A percentile compares a stretch with the other conserved stretches of the same genome.
phyloP scores from a whole-genome alignment of 1,140 invertebrate genomes.

The Hylyphantes graminicola region DNA sequence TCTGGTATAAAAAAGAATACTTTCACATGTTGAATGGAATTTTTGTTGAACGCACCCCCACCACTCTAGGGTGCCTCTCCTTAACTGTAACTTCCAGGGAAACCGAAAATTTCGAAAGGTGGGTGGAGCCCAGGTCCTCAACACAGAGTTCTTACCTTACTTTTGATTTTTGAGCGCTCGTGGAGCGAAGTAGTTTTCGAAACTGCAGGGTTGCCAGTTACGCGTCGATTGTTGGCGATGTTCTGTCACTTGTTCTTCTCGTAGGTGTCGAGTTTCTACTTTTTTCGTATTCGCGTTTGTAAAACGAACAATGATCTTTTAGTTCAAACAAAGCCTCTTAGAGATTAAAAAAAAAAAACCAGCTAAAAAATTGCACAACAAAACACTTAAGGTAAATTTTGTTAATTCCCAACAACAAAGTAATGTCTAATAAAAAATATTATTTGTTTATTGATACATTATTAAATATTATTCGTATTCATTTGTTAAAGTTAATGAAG shows the following conservation, averaged over 20 bases:
- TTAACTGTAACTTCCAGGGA: background rate
- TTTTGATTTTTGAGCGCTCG: slow-evolving; percentile 39
- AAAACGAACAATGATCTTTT: too few relatives aligned
- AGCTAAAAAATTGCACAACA: too few relatives aligned
- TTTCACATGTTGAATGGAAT: slow-evolving; percentile 1
- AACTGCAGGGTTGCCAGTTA: slow-evolving; percentile 37
- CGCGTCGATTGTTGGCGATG: background rate
- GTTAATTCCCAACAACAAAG: too few relatives aligned
- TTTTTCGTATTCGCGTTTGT: too few relatives aligned
- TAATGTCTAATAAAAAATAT: too few relatives aligned
- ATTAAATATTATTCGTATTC: too few relatives aligned
- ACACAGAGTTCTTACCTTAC: background rate
- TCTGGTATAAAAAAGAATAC: background rate
- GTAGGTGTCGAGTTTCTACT: too few relatives aligned
- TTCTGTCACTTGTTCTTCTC: background rate
- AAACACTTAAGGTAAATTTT: too few relatives aligned
- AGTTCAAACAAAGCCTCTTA: too few relatives aligned
- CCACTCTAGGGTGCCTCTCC: background rate
- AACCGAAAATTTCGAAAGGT: slow-evolving; percentile 9
- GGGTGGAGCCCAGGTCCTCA: slow-evolving; percentile 3
- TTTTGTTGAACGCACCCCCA: background rate
- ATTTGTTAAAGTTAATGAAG: too few relatives aligned
- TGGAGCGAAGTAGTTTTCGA: slow-evolving; percentile 30
- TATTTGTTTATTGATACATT: too few relatives aligned
- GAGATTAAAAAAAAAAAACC: too few relatives aligned